Base-by-base conservation (phyloP, 2,888 invertebrate species). In the Herminia tarsipennalis region DNA sequence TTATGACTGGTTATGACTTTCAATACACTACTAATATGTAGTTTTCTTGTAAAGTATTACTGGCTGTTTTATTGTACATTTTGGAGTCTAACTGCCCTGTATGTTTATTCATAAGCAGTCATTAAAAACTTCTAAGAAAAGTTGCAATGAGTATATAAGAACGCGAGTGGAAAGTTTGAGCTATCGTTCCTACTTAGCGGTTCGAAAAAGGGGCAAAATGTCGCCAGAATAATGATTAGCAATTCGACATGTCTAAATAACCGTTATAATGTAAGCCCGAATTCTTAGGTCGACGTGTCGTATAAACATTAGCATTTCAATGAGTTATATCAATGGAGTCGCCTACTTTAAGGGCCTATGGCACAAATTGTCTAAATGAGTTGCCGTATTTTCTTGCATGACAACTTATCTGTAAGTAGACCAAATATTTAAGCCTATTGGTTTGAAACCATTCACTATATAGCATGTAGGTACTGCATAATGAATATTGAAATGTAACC, bases 221-320 rank as follows among this genome's bases (percentile, higher is more conserved):
- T 66, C 67, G 56, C 69, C 53, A 61, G 78, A 77, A 80, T 81
- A 64, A 53, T 58, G 70, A 78, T 66, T 48, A 73, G 60, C 51
- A 50, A 65, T 60, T 62, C 45, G 56, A 60, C 56, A 62, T 52
- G 63, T 65, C 35, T 57, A 56, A 60, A 56, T 38, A 55, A 70
- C 80, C 75, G 80, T 78, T 80, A 60, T 53, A 60, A 56, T 51
- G 57, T 54, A 53, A 52, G 45, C 51, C 64, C 66, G 53, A 76
- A 76, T 76, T 72, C 70, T 69, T 53, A 46, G 50, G 43, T 55
- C 66, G 61, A 55, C 40, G 57, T 49, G 55, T 61, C 61, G 64
- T 55, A 61, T 56, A 54, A 68, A 60, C 56, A 61, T 76, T 73
- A 61, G 59, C 57, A 64, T 72, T 63, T 56, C 39, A 61, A 71